phyloP scores from a whole-genome alignment of 2,888 invertebrate species.

The Drosophila putrida region DNA sequence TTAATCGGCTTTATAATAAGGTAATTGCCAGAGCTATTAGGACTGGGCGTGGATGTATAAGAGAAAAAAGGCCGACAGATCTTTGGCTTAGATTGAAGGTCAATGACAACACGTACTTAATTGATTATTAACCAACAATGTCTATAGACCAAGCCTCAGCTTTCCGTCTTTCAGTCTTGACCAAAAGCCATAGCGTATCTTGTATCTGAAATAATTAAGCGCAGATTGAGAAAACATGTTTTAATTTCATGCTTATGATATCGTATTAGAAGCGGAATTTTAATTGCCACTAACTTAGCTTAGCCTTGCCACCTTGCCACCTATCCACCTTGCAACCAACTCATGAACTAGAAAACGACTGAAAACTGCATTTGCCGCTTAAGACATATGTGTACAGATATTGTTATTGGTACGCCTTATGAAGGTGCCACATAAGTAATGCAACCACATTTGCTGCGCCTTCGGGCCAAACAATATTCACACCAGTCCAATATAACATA shows the following conservation, averaged over 20 bases:
- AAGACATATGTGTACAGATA: constrained; percentile 51
- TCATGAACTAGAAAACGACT: constrained; percentile 62
- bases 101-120: constrained; percentile 75
- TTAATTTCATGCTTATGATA: constrained; percentile 80
- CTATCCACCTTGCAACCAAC: constrained; percentile 2
- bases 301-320: constrained; percentile 26
- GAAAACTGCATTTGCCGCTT: constrained; percentile 24
- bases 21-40: constrained; percentile 79
- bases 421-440: constrained; percentile 72
- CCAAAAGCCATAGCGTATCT: background rate
- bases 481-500: constrained; percentile 57
- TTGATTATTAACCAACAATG: constrained; percentile 74
- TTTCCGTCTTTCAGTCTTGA: too few relatives aligned
- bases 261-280: constrained; percentile 70
- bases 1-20: constrained; percentile 76
- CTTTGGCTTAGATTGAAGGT: constrained; percentile 70
- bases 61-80: constrained; percentile 44
- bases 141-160: constrained; percentile 18
- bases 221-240: constrained; percentile 71
- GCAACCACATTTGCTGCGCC: constrained; percentile 43
- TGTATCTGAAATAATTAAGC: constrained; percentile 46
- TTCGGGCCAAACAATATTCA: constrained; percentile 70
- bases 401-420: constrained; percentile 62
- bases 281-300: constrained; percentile 66
- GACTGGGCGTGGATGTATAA: constrained; percentile 65